phyloP scores from a whole-genome alignment of 2,113 vertebrate genomes.

The Pluvialis apricaria region DNA sequence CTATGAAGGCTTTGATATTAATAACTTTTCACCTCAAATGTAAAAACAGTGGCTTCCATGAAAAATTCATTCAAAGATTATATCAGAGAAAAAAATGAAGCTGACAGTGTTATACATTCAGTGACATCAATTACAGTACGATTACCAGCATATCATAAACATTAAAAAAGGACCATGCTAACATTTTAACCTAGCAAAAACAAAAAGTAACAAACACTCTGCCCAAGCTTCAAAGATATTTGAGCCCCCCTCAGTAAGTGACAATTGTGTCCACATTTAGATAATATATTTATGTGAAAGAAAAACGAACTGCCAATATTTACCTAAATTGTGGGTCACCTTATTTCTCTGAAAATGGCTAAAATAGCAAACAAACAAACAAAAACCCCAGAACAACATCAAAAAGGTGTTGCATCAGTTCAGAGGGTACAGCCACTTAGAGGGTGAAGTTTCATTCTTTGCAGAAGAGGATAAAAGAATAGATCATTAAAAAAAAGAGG shows the following conservation, averaged over 20 bases:
- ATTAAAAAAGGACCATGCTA: not conserved
- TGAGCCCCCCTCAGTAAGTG: not conserved
- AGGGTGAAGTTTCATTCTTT: not conserved
- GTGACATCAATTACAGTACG: not conserved
- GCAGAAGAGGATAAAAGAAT: not conserved
- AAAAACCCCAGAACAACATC: not conserved
- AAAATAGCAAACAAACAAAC: not conserved
- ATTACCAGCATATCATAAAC: not conserved
- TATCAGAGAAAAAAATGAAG: not conserved
- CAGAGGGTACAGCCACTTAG: not conserved
- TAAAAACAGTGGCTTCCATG: not conserved
- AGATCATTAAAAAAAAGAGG: rapidly evolving
- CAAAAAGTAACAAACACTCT: not conserved
- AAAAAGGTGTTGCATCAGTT: not conserved
- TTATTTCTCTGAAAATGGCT: not conserved
- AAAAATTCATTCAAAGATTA: not conserved
- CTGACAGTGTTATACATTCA: not conserved
- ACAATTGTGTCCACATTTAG: not conserved
- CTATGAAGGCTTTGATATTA: not conserved
- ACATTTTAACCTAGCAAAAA: not conserved
- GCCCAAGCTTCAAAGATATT: not conserved
- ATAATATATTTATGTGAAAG: not conserved
- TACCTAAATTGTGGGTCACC: not conserved
- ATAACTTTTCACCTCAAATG: not conserved
- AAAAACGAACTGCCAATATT: rapidly evolving